These are phyloP conservation scores for Drosophila bocki DNA, from an alignment of 1,140 invertebrate species.

Conservation along the genomic window DNA sequence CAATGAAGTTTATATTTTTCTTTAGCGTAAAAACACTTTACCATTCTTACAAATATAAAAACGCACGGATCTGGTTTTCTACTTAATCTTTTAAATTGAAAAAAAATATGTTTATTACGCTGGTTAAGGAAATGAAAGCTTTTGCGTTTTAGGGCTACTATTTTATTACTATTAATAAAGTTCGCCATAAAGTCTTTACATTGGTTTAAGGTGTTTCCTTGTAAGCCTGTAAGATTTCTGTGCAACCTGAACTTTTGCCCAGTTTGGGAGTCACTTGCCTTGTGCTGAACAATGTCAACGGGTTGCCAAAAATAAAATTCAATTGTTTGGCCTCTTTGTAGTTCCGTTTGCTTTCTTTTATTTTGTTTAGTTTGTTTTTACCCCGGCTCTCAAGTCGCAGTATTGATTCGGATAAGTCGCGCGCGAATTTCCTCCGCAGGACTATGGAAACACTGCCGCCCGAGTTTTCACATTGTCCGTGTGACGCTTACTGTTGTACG, in stretches of 20 bases:
- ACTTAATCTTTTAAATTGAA: too few relatives aligned
- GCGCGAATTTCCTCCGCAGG: conserved; percentile 55
- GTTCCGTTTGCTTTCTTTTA: conserved; percentile 23
- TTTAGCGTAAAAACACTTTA: too few relatives aligned
- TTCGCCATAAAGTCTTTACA: not conserved
- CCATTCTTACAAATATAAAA: too few relatives aligned
- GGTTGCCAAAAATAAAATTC: conserved; percentile 60
- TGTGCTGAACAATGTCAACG: conserved; percentile 36
- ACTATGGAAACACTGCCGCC: conserved; percentile 2
- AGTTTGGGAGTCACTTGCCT: conserved; percentile 33
- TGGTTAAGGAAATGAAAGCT: not conserved
- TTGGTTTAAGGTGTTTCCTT: not conserved
- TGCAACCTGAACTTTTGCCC: conserved; percentile 8
- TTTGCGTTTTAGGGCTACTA: not conserved
- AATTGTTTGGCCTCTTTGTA: conserved; percentile 36
- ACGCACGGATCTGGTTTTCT: not conserved
- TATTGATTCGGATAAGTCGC: conserved; percentile 59
- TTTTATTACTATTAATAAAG: not conserved
- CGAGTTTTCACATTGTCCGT: conserved; percentile 22
- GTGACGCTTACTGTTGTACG: conserved; percentile 42
- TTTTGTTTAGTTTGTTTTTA: not conserved
- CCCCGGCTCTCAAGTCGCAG: conserved; percentile 27
- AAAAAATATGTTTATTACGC: not conserved
- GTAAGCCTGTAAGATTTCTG: not conserved
- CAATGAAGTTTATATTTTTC: not conserved